Evolutionary conservation across 1,140 invertebrate genomes (phyloP), one percentile per base, ranked within the genome.

Genomic region (Tetramorium parvispinum): DNA sequence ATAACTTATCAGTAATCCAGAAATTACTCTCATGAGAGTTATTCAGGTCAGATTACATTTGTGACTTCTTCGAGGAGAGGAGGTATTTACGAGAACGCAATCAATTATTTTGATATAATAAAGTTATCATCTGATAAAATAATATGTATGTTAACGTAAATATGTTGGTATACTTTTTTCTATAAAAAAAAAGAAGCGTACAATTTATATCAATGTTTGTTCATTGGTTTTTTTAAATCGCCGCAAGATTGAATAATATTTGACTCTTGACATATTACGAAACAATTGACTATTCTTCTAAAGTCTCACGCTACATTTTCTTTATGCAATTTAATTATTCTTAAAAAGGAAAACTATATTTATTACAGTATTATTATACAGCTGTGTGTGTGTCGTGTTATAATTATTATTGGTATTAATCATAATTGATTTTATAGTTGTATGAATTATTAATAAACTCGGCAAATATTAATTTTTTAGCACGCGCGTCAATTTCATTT

Each of bases 21-120:
- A 55, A 73, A 75, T 83, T 75, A 75, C 4, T 73, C 49, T 32
- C 59, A 75, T 59, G 46, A 83, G 11, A 21, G 43, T 16, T 73
- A 83, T 75, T 83, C 57, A 55, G 79, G 51, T 83, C 68, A 75
- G 68, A 75, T 75, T 75, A 37, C 24, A 43, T 27, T n/a, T 46
- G 3, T 61, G 53, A 70, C 27, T 51, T 73, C 43, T 73, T 61
- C 10, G 53, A 55, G 46, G 18, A 37, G 43, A 21, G 10, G 57
- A 32, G 59, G 13, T 40, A 65, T 32, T 70, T 53, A 24, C 49
- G 24, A 37, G 43, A 81, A 53, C 13, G 13, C 43, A 40, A 53
- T 68, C 32, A 13, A 70, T 4, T 53, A 70, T 51, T 70, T 81
- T 70, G 10, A 40, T 46, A 18, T 4, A 27, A 21, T 51, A 51